Conservation (phyloP, 2,888 invertebrate species). For the Coremacera marginata region DNA sequence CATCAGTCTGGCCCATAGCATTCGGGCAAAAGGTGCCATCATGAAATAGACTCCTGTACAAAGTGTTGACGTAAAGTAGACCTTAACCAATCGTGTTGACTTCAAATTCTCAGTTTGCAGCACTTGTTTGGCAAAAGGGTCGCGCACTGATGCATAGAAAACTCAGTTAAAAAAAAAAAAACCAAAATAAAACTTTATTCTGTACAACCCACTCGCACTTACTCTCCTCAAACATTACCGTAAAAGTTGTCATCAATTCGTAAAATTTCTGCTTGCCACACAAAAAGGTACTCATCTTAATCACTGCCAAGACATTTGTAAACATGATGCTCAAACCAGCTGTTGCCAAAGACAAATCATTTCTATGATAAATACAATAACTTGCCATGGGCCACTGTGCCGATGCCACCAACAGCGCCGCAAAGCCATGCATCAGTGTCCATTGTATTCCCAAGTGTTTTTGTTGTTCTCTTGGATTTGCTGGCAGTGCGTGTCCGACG, state of each 20-base stretch:
- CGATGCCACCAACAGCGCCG: constrained; percentile 56
- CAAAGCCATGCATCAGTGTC: constrained; percentile 42
- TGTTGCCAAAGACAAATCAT: constrained; percentile 61
- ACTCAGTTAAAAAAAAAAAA: not conserved
- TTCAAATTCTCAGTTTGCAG: constrained; percentile 53
- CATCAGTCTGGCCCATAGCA: constrained; percentile 50
- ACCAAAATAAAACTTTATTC: not conserved
- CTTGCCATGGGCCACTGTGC: constrained; percentile 62
- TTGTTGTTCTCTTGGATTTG: constrained; percentile 20
- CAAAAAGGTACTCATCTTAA: constrained; percentile 63
- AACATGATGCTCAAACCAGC: constrained; percentile 61
- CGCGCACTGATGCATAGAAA: constrained; percentile 47
- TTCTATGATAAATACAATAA: constrained; percentile 57
- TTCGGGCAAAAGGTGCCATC: constrained; percentile 58
- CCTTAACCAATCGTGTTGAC: constrained; percentile 52
- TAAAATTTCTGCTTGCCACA: constrained; percentile 56
- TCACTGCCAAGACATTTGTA: constrained; percentile 61
- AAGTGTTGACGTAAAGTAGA: constrained; percentile 57
- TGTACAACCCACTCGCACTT: constrained; percentile 41
- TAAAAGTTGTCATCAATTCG: constrained; percentile 57
- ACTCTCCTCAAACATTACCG: constrained; percentile 57
- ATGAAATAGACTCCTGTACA: constrained; percentile 63
- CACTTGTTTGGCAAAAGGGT: constrained; percentile 43
- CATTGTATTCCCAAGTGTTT: constrained; percentile 25
- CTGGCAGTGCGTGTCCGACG: constrained; percentile 55